Percentiles rank a stretch among this genome's conserved stretches.
These are phyloP conservation scores for Lordiphosa collinella DNA, from an alignment of 1,140 invertebrate genomes.

Conservation along the genomic window DNA sequence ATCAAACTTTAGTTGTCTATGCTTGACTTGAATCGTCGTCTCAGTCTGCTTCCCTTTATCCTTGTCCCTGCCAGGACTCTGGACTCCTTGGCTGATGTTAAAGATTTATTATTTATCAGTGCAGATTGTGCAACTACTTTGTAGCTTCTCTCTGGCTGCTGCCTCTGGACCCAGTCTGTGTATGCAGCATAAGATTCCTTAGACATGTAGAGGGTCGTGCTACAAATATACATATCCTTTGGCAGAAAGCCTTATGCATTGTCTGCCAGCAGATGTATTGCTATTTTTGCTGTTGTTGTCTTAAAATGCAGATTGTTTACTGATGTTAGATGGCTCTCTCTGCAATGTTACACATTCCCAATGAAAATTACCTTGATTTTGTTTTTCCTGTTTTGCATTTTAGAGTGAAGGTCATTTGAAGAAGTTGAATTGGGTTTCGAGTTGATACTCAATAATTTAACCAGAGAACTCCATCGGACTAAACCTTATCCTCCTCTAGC, in stretches of 20 bases:
- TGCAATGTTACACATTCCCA: conserved; percentile 40
- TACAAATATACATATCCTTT: conserved; percentile 26
- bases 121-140: conserved; percentile 62
- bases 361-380: conserved; percentile 59
- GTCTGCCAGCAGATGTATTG: conserved; percentile 25
- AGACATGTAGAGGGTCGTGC: conserved; percentile 16
- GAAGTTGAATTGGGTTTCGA: background rate
- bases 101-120: conserved; percentile 73
- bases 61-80: conserved; percentile 2
- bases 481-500: background rate
- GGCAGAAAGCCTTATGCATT: conserved; percentile 56
- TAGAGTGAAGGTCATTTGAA: conserved; percentile 5
- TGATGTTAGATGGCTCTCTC: conserved; percentile 48
- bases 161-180: conserved; percentile 34
- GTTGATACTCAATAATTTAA: too few species aligned
- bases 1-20: conserved; percentile 46
- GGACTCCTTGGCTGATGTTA: conserved; percentile 45
- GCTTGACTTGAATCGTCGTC: conserved; percentile 34
- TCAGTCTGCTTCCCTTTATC: background rate
- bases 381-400: conserved; percentile 2
- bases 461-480: too few species aligned
- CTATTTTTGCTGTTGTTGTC: conserved; percentile 13
- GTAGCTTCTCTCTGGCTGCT: conserved; percentile 14
- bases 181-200: conserved; percentile 57
- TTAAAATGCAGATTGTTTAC: conserved; percentile 69